Evolutionary conservation across 2,797 vertebrate genomes (phyloP).

Genomic region (Coendou prehensilis): DNA sequence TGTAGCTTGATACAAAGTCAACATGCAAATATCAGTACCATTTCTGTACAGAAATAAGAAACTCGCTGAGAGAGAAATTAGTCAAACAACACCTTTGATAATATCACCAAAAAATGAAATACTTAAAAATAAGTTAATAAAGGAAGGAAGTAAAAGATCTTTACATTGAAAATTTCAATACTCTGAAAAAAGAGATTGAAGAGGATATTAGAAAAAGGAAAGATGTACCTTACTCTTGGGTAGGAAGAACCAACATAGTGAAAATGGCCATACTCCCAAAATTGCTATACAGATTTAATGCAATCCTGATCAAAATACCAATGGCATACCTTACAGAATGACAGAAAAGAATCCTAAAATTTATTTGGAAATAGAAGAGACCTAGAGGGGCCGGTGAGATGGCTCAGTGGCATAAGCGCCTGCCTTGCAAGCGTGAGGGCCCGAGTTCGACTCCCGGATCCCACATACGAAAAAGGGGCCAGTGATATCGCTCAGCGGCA

Average conservation of each 20-base stretch:
- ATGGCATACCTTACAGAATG: background rate
- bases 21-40: background rate
- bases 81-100: background rate
- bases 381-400: too few relatives aligned
- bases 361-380: background rate
- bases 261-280: background rate
- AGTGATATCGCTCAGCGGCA: too few relatives aligned
- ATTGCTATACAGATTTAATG: background rate
- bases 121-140: background rate
- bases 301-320: background rate
- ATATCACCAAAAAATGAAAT: background rate
- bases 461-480: too few relatives aligned
- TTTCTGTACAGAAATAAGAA: background rate
- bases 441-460: too few relatives aligned
- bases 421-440: too few relatives aligned
- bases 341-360: background rate
- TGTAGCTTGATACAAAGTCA: background rate
- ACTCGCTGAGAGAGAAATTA: background rate
- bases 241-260: background rate
- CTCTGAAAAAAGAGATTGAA: background rate
- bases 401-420: too few relatives aligned
- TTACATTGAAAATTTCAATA: background rate
- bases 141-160: background rate
- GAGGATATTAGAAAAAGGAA: background rate
- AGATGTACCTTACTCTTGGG: background rate